These are phyloP conservation scores for Harpalus rubripes DNA, from an alignment of 2,888 invertebrate species.

Conservation along the genomic window DNA sequence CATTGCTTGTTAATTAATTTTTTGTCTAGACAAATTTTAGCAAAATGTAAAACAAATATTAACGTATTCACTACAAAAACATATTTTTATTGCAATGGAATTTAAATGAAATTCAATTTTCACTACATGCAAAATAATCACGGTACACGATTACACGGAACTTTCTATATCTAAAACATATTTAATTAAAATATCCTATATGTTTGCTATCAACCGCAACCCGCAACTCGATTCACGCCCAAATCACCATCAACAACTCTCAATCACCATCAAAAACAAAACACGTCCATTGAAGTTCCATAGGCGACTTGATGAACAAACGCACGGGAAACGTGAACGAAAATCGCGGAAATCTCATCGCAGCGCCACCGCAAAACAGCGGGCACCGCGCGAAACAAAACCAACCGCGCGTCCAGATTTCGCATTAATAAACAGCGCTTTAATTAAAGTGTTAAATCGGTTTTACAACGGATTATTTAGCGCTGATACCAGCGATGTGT, in stretches of 20 bases:
- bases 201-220: not conserved
- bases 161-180: not conserved
- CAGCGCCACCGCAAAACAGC: conserved; percentile 33
- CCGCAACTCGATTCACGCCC: not conserved
- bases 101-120: not conserved
- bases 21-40: no score
- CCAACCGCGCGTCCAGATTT: conserved; percentile 43
- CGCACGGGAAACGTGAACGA: not conserved
- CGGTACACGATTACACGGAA: not conserved
- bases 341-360: conserved; percentile 35
- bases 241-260: conserved; percentile 44
- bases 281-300: not conserved
- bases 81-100: no score
- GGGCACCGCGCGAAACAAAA: conserved; percentile 22
- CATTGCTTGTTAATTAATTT: no score
- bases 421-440: conserved; percentile 61
- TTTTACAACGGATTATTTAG: conserved; percentile 62
- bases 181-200: conserved; percentile 17
- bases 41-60: no score
- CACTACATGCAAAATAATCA: not conserved
- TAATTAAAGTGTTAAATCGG: conserved; percentile 63
- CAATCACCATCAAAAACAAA: conserved; percentile 47
- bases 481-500: conserved; percentile 36
- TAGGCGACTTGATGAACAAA: conserved; percentile 30
- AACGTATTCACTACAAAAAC: no score